A percentile compares a stretch with the other conserved stretches of the same genome.
Evolutionary conservation across 2,797 vertebrate genomes (phyloP).

Genomic region (Poliocrania exsul): DNA sequence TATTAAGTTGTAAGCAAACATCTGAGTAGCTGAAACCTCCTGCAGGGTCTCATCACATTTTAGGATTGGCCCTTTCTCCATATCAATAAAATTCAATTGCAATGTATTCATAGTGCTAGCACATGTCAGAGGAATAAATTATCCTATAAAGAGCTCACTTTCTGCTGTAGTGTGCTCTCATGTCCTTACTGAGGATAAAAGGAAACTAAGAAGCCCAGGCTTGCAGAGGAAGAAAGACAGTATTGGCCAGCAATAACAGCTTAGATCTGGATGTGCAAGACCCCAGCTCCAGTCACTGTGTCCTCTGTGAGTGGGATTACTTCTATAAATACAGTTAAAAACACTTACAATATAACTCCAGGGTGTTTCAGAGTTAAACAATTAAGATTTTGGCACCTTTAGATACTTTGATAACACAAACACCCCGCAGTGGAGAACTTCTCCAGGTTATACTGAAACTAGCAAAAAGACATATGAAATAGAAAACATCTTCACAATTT

Average conservation of each 20-base stretch:
- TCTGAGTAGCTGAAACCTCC: background rate
- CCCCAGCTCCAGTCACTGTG: background rate
- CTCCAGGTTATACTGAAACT: background rate
- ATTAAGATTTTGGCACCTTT: background rate
- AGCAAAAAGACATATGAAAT: background rate
- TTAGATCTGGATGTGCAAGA: background rate
- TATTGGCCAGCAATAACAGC: background rate
- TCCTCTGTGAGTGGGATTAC: background rate
- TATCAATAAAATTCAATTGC: constrained; percentile 64
- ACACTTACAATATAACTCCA: background rate
- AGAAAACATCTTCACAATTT: background rate
- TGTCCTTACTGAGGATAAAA: constrained; percentile 64
- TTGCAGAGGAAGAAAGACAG: constrained; percentile 7
- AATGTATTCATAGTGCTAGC: constrained; percentile 53
- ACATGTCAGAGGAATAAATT: constrained; percentile 71
- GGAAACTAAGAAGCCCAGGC: background rate
- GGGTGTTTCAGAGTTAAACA: background rate
- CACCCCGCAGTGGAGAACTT: background rate
- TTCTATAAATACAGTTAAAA: background rate
- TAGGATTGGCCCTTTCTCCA: constrained; percentile 32
- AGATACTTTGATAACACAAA: background rate
- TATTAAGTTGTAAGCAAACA: constrained; percentile 56
- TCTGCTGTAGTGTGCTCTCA: constrained; percentile 56
- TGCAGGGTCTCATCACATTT: background rate
- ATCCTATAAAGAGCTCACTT: constrained; percentile 53